Evolutionary conservation across 2,113 vertebrate genomes (phyloP), one percentile per base, ranked within the genome.

Genomic region (Canis aureus): DNA sequence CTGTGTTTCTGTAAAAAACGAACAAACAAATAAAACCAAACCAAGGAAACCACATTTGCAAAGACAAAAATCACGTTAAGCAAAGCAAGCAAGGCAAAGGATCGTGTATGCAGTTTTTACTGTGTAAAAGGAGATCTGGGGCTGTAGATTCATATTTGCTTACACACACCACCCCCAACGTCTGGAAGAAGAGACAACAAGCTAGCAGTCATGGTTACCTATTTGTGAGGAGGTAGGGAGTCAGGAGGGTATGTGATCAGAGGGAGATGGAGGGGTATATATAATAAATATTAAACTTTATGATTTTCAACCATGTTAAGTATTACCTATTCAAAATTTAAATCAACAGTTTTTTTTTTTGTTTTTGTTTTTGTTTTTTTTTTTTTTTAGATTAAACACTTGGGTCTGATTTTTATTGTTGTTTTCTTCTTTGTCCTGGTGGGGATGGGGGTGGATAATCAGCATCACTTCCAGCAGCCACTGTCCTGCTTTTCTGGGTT

Each of bases 281-380:
- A 57, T 19, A 27, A 92, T 29, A 82, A 23, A 92, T 29, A 79
- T 85, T 17, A 93, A 62, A 25, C 3, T 9, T 78, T 73, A 51
- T 55, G 6, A 51, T 89, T 93, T 89, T 73, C 38, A 86, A 32
- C 12, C 0, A 9, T 29, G 22, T 53, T 15, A 55, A 16, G 12
- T 59, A 87, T 20, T 66, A 51, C 38, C 49, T 76, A 55, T n/a
- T 88, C 13, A 88, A 93, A 93, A 85, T 43, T 74, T 93, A 64
- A 84, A 57, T 49, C 8, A 57, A 79, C 11, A 49, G 53, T 64
- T 67, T 84, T 20, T 49, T 27, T 79, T 1, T 60, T 55, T 38
- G 35, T 38, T 35, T 38, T 38, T 35, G 35, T 35, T 38, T 38
- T 38, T 38, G 3, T 38, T 38, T 38, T 38, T 43, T 43, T 6